Evolutionary conservation across 2,797 vertebrate species (phyloP), one percentile per base, ranked within the genome.

Genomic region (Myiotriccus ornatus): DNA sequence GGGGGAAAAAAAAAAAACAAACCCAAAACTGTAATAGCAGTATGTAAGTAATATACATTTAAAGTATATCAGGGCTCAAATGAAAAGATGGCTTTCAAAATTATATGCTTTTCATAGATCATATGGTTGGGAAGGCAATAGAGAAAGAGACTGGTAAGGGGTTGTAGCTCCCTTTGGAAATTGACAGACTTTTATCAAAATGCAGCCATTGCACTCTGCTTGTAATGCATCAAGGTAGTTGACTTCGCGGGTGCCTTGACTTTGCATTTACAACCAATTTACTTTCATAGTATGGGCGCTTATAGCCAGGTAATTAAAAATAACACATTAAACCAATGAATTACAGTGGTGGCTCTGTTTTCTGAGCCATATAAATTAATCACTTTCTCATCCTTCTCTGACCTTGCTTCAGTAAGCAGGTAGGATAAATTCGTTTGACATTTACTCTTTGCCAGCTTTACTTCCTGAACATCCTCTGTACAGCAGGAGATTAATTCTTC

Each of bases 321-420:
- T 17, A 93, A 53, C 69, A 44, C 53, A 67, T 88, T 91, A 87
- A 89, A 57, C 28, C 49, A 62, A 79, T 83, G 81, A 94, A 69
- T 77, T 95, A 84, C 30, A 70, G 35, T 20, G 46, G 10, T 27
- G 81, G 86, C 41, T 88, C 71, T 32, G 53, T 88, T 91, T 91
- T 93, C 89, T 55, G 19, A 84, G 76, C 89, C 55, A 62, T 92
- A 84, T 84, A 89, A 91, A 79, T 92, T 97, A 92, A 96, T 94
- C 0, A 0, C 46, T 64, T 85, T 89, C 57, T 90, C 62, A 86
- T 94, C 70, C 17, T 89, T 89, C 57, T 81, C 67, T 96, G 96
- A 94, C 97, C 96, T 97, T 96, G 94, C 46, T 94, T 87, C 8
- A 15, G 56, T 69, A 88, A 86, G 78, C 37, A 88, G 93, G 60